Evolutionary conservation across 2,888 invertebrate genomes (phyloP).

Genomic region (Agonopterix heracliana): DNA sequence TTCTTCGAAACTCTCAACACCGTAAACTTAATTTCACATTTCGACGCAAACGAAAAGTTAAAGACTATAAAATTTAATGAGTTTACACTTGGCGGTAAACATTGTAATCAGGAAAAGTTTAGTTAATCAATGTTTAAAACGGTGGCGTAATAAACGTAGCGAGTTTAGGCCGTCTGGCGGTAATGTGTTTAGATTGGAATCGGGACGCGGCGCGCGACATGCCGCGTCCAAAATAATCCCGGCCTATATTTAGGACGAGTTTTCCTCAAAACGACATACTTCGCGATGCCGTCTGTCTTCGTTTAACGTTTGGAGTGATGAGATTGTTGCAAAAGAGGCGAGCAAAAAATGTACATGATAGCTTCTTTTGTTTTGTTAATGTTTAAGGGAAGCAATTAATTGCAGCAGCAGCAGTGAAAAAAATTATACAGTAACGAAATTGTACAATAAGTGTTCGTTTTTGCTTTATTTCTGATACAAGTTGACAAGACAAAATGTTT

Average conservation of each 20-base stretch:
- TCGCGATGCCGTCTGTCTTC: conserved; percentile 41
- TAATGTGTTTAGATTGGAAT: conserved; percentile 63
- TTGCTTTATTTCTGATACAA: too few species aligned
- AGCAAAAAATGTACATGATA: not conserved
- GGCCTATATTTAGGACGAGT: conserved; percentile 66
- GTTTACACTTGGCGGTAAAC: conserved; percentile 28
- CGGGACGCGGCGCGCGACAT: conserved; percentile 49
- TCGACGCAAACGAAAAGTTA: conserved; percentile 13
- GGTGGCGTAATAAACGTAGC: conserved; percentile 46
- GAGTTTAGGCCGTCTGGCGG: conserved; percentile 40
- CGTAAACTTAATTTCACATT: conserved; percentile 13
- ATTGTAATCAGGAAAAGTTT: conserved; percentile 36
- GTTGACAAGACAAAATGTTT: too few species aligned
- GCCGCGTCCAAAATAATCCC: conserved; percentile 63
- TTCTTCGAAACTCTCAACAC: conserved; percentile 6
- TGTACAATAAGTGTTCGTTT: too few species aligned
- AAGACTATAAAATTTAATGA: conserved; percentile 28
- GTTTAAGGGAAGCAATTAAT: not conserved
- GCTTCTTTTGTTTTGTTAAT: not conserved
- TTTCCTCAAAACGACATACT: conserved; percentile 72
- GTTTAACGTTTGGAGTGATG: conserved; percentile 10
- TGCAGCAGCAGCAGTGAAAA: too few species aligned
- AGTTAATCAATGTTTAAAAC: conserved; percentile 41
- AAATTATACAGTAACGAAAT: too few species aligned
- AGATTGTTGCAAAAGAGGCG: conserved; percentile 9